phyloP scores from a whole-genome alignment of 1,140 invertebrate genomes.

The Zaprionus ornatus region DNA sequence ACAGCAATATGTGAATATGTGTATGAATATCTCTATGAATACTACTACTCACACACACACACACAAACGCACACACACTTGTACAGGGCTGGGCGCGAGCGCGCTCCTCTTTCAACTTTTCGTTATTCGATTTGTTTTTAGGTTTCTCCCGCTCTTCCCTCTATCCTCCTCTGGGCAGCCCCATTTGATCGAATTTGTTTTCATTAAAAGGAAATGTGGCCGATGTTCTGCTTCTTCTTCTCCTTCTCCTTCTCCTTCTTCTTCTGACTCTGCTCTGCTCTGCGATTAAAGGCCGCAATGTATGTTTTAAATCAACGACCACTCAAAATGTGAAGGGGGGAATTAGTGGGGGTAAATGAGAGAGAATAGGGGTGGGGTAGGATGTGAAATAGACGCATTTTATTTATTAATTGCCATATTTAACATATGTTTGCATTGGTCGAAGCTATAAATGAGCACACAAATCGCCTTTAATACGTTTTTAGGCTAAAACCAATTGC shows the following conservation, averaged over 20 bases:
- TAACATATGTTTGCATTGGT: slow-evolving; percentile 43
- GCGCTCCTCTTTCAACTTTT: slow-evolving; percentile 57
- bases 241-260: no score
- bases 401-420: slow-evolving; percentile 75
- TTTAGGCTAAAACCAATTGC: slow-evolving; percentile 8
- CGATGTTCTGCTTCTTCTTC: slow-evolving; percentile 23
- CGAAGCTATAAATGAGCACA: slow-evolving; percentile 19
- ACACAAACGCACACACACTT: background rate
- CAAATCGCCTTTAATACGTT: background rate
- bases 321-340: slow-evolving; percentile 14
- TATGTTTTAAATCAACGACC: slow-evolving; percentile 55
- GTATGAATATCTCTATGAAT: slow-evolving; percentile 11
- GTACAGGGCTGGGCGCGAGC: slow-evolving; percentile 9
- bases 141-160: background rate
- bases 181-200: slow-evolving; percentile 57
- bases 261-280: slow-evolving; percentile 37
- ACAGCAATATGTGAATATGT: slow-evolving; percentile 11
- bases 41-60: background rate
- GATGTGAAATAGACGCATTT: slow-evolving; percentile 63
- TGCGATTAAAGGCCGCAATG: slow-evolving; percentile 43
- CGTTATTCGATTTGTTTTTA: slow-evolving; percentile 48
- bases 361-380: background rate
- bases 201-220: slow-evolving; percentile 71
- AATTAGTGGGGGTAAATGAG: background rate
- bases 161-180: background rate